Percentiles rank a stretch among this genome's conserved stretches.
These are phyloP conservation scores for Labeo rohita DNA, from an alignment of 2,113 vertebrate genomes.

Conservation along the genomic window DNA sequence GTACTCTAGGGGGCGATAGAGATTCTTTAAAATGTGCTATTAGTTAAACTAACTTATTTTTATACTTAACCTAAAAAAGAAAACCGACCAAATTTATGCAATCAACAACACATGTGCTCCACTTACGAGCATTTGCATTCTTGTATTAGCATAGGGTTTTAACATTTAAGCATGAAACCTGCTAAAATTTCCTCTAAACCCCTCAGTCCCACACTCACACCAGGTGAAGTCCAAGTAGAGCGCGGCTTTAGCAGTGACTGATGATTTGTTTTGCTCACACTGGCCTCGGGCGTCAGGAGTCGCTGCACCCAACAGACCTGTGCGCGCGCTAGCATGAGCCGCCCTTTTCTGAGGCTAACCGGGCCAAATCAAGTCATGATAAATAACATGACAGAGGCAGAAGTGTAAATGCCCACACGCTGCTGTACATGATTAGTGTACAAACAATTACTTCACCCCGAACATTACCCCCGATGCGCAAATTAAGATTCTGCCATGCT, in stretches of 20 bases:
- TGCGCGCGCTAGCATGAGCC: neutral
- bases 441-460: slow-evolving; percentile 24
- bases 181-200: neutral
- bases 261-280: slow-evolving; percentile 30
- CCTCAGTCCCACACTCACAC: neutral
- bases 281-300: slow-evolving; percentile 8
- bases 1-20: neutral
- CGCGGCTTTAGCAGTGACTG: neutral
- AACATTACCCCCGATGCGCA: neutral
- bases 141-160: neutral
- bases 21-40: neutral
- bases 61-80: no score
- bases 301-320: neutral
- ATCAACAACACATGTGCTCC: no score
- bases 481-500: neutral
- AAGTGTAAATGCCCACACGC: slow-evolving; percentile 11
- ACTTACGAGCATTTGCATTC: neutral
- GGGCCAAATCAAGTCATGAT: slow-evolving; percentile 22
- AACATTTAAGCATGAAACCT: neutral
- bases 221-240: neutral
- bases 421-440: neutral
- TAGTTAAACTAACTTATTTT: no score
- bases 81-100: neutral
- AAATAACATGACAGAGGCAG: slow-evolving; percentile 9
- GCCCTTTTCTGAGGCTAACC: neutral